Conservation (phyloP, 2,797 vertebrate genomes). For the Mus caroli region DNA sequence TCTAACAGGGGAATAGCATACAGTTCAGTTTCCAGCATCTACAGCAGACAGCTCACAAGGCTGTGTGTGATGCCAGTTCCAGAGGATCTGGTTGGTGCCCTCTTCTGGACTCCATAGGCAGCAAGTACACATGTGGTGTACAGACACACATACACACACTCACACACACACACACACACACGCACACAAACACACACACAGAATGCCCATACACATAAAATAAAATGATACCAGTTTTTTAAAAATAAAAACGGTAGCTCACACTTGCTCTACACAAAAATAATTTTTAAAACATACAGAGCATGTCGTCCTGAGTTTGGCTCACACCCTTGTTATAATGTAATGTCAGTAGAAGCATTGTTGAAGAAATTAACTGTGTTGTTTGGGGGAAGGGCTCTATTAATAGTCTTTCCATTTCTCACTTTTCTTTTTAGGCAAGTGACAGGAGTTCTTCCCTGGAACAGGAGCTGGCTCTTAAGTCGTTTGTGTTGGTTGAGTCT, state of each 20-base stretch:
- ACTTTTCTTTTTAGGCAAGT: slow-evolving; percentile 63
- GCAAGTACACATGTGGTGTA: background rate
- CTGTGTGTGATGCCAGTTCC: background rate
- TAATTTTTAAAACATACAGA: background rate
- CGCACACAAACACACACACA: no score
- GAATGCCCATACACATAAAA: no score
- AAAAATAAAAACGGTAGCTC: background rate
- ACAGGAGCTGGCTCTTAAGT: slow-evolving; percentile 78
- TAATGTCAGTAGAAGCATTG: background rate
- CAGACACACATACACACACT: background rate
- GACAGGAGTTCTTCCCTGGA: slow-evolving; percentile 76
- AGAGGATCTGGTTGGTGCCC: background rate
- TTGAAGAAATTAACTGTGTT: background rate
- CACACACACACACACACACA: no score
- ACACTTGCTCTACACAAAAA: background rate
- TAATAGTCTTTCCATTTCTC: slow-evolving; percentile 48
- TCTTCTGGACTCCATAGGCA: background rate
- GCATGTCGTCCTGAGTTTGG: background rate
- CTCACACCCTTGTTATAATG: background rate
- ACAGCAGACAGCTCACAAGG: background rate
- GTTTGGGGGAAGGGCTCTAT: background rate
- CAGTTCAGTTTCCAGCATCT: background rate
- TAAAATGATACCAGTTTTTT: background rate
- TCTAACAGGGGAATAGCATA: no score
- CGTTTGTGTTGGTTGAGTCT: slow-evolving; percentile 95